These are phyloP conservation scores for Hylia prasina DNA, from an alignment of 2,113 vertebrate species.

Conservation along the genomic window DNA sequence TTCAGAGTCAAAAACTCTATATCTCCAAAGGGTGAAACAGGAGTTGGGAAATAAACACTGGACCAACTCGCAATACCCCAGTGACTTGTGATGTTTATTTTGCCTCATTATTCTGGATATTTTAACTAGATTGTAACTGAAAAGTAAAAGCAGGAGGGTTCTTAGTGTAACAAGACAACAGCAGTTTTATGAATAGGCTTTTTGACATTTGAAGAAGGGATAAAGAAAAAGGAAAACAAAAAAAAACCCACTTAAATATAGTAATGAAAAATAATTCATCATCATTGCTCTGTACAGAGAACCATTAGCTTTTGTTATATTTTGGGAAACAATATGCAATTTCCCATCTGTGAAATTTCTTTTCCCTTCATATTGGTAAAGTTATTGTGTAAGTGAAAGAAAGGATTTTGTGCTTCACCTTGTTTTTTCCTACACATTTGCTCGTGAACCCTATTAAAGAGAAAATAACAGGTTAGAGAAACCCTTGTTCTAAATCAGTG, in stretches of 20 bases:
- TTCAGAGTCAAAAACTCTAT: neutral
- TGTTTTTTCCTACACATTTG: neutral
- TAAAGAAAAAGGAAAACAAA: neutral
- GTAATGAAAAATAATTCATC: slow-evolving; percentile 5
- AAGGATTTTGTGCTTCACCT: neutral
- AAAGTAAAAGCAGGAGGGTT: neutral
- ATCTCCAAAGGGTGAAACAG: neutral
- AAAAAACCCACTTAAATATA: neutral
- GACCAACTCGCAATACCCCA: accelerated
- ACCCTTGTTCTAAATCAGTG: neutral
- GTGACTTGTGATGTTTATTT: neutral
- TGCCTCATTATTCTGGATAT: neutral
- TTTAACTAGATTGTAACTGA: neutral
- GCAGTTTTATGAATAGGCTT: neutral
- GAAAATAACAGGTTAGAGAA: neutral
- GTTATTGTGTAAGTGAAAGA: neutral
- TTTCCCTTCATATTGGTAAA: neutral
- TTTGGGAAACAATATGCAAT: neutral
- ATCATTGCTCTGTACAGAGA: neutral
- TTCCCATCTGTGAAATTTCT: neutral
- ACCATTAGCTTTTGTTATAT: neutral
- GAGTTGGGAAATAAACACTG: neutral
- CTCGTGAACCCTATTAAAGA: neutral
- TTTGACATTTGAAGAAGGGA: neutral
- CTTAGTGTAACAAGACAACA: neutral